A percentile compares a stretch with the other conserved stretches of the same genome.
Conservation (phyloP, 2,888 invertebrate genomes). For the Galeopsomyia nigrocyanea region DNA sequence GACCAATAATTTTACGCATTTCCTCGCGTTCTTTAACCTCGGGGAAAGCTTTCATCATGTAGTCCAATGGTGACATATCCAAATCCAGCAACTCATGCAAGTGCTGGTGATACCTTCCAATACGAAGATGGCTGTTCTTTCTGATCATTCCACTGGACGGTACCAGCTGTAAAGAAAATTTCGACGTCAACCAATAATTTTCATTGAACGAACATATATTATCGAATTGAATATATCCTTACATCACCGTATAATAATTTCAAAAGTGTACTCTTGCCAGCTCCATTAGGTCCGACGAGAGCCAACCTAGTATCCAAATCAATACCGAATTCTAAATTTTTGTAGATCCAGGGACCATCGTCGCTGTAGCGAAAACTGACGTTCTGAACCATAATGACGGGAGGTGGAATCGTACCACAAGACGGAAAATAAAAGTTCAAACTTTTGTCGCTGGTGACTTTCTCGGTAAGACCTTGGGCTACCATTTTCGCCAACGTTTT, state of each 20-base stretch:
- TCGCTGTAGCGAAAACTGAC: constrained; percentile 96
- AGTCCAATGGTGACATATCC: constrained; percentile 95
- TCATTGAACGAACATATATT: no score
- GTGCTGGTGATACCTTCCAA: constrained; percentile 99
- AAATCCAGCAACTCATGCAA: constrained; percentile 95
- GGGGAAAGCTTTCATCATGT: constrained; percentile 98
- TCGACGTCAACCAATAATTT: no score
- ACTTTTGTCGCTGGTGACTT: constrained; percentile 90
- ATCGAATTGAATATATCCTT: constrained; percentile 62
- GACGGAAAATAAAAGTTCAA: constrained; percentile 94
- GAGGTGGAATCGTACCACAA: constrained; percentile 97
- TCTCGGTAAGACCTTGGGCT: constrained; percentile 96
- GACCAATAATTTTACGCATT: constrained; percentile 98
- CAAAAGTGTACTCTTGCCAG: constrained; percentile 97
- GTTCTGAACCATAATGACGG: constrained; percentile 98
- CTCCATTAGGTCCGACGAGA: constrained; percentile 97
- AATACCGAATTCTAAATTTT: constrained; percentile 97
- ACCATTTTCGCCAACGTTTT: constrained; percentile 99
- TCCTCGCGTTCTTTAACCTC: constrained; percentile 98
- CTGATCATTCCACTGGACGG: constrained; percentile 97
- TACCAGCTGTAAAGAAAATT: constrained; percentile 75
- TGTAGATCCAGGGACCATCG: constrained; percentile 91
- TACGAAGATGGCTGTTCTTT: constrained; percentile 96
- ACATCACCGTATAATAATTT: constrained; percentile 96
- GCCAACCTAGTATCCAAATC: constrained; percentile 97